Evolutionary conservation across 1,140 invertebrate genomes (phyloP).

Genomic region (Solenopsis invicta): DNA sequence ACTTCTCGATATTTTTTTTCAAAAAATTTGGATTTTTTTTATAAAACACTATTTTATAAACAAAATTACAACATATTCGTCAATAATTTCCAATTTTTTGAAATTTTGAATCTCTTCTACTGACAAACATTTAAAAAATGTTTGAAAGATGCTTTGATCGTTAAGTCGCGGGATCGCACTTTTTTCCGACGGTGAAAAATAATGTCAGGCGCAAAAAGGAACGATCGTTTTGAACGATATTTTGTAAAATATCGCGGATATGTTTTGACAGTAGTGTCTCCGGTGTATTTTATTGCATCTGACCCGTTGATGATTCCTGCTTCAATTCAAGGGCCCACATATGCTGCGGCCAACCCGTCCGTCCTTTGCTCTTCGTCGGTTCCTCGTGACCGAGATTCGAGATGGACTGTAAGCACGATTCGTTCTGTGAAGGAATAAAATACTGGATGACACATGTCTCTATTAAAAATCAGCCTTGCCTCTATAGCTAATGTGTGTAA

Average conservation of each 20-base stretch:
- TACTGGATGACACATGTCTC: constrained; percentile 25
- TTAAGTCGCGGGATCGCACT: not conserved
- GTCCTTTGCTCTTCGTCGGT: constrained; percentile 89
- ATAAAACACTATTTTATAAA: not conserved
- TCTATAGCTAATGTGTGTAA: not conserved
- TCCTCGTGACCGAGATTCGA: constrained; percentile 80
- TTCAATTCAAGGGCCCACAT: constrained; percentile 97
- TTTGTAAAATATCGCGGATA: constrained; percentile 59
- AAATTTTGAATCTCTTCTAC: no score
- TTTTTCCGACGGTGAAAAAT: constrained; percentile 7
- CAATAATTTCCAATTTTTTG: constrained; percentile 3
- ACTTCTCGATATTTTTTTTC: not conserved
- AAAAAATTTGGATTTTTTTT: not conserved
- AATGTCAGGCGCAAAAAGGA: constrained; percentile 39
- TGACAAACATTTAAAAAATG: not conserved
- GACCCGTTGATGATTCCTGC: constrained; percentile 88
- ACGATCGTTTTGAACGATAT: constrained; percentile 50
- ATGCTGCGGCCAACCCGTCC: constrained; percentile 98
- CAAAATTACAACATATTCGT: not conserved
- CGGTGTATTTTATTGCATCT: constrained; percentile 72
- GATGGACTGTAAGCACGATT: constrained; percentile 77
- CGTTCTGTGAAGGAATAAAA: constrained; percentile 79
- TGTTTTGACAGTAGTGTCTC: constrained; percentile 55
- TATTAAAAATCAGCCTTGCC: constrained; percentile 31
- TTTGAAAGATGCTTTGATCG: not conserved